A percentile compares a stretch with the other conserved stretches of the same genome.
These are phyloP conservation scores for Ploceus nigricollis DNA, from an alignment of 2,113 vertebrate genomes.

Conservation along the genomic window DNA sequence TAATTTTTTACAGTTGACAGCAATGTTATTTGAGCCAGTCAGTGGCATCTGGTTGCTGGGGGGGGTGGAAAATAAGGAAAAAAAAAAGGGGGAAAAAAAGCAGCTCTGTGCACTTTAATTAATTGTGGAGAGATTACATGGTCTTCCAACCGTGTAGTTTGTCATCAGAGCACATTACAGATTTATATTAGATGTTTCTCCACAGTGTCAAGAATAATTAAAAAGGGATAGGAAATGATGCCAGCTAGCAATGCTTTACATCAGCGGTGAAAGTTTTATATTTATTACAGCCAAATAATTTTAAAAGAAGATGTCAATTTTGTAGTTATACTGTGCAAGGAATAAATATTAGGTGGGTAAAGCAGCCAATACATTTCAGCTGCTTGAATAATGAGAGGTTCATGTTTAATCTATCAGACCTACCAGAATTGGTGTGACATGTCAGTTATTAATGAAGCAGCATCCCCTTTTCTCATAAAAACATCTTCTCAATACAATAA, in stretches of 20 bases:
- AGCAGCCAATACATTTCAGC: conserved; percentile 59
- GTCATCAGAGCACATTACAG: conserved; percentile 99
- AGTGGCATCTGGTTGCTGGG: conserved; percentile 91
- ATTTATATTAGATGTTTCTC: conserved; percentile 99
- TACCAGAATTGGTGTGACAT: conserved; percentile 59
- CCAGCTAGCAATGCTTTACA: conserved; percentile 86
- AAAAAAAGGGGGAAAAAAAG: neutral
- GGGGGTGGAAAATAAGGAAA: neutral
- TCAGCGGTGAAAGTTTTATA: conserved; percentile 77
- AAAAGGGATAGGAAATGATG: conserved; percentile 89
- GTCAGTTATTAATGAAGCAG: conserved; percentile 74
- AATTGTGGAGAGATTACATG: conserved; percentile 99
- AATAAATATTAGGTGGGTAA: conserved; percentile 72
- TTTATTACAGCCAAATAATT: conserved; percentile 79
- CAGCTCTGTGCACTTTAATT: conserved; percentile 94
- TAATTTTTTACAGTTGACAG: conserved; percentile 99
- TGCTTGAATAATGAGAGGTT: conserved; percentile 70
- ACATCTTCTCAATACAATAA: conserved; percentile 71
- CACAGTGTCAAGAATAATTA: conserved; percentile 99
- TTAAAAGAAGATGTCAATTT: conserved; percentile 82
- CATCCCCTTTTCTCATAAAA: conserved; percentile 69
- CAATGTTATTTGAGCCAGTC: conserved; percentile 91
- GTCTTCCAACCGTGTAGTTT: conserved; percentile 99
- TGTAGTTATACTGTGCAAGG: conserved; percentile 67
- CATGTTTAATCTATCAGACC: conserved; percentile 77